phyloP scores from a whole-genome alignment of 2,113 vertebrate species.

The Trogon surrucura region DNA sequence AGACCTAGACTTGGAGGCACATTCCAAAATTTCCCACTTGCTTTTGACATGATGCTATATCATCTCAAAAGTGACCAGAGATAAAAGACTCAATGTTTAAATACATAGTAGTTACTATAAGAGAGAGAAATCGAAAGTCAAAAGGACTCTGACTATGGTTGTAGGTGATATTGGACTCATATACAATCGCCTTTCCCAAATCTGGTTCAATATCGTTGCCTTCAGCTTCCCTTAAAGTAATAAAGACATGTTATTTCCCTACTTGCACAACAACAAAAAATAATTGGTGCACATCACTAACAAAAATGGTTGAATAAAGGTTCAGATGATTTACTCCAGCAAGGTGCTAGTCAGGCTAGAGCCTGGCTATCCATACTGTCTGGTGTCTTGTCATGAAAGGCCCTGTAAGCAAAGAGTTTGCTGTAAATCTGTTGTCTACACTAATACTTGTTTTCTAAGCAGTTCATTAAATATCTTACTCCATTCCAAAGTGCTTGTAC shows the following conservation, averaged over 20 bases:
- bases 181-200: background rate
- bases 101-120: background rate
- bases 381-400: fast-evolving
- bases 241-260: background rate
- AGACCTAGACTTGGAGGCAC: background rate
- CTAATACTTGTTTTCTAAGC: background rate
- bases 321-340: background rate
- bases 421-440: background rate
- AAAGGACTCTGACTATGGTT: background rate
- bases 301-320: background rate
- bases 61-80: background rate
- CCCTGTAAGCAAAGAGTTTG: background rate
- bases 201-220: background rate
- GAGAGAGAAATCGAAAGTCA: background rate
- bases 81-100: background rate
- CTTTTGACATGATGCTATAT: background rate
- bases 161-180: background rate
- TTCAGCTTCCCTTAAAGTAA: background rate
- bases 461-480: background rate
- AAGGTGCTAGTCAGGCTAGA: background rate
- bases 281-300: background rate
- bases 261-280: background rate
- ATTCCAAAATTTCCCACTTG: background rate
- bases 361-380: background rate
- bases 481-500: background rate